Base-by-base conservation (phyloP, 2,888 invertebrate genomes). In the Encarsia formosa region DNA sequence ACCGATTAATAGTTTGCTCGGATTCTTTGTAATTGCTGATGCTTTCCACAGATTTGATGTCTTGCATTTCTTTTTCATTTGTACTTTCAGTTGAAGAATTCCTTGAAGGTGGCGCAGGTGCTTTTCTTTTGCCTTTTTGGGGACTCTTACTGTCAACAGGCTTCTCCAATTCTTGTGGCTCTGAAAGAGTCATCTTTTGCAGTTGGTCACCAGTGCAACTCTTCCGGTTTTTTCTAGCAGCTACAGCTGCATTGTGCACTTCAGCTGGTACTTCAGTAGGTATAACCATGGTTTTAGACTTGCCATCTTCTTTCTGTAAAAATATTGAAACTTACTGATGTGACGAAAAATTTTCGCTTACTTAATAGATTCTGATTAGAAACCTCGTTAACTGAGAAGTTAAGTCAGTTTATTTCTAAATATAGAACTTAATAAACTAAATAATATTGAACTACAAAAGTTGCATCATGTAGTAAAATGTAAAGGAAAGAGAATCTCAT, bases 241-340 rank as follows among this genome's bases (percentile, higher is more conserved):
- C 85, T 67, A 81, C 81, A 1, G 86, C 87, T 1, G 87, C 87
- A 46, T 86, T 83, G 53, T 85, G 75, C 76, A 87, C 86, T 59
- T 85, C 85, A 52, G 80, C 80, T 4, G 87, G 86, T 59, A 87
- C 77, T 64, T 87, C 86, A 64, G 85, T 81, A 41, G 86, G 86
- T 62, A 86, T 66, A 0, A 57, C 61, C 13, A 42, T 1, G 78
- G 63, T 81, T 77, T 58, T 78, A 74, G 61, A 81, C 79, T 61
- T 83, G 67, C 11, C 19, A 2, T 44, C 47, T 4, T 48, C 37
- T 31, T 47, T n/a, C 29, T 13, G 13, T 9, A 29, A 9, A 29
- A 29, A 29, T 29, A 13, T 29, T 29, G 29, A 9, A 29, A 9
- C 13, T 29, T 29, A 8, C 29, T 9, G 13, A 13, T 9, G 29